Evolutionary conservation across 2,888 invertebrate genomes (phyloP).

Genomic region (Limnephilus lunatus): DNA sequence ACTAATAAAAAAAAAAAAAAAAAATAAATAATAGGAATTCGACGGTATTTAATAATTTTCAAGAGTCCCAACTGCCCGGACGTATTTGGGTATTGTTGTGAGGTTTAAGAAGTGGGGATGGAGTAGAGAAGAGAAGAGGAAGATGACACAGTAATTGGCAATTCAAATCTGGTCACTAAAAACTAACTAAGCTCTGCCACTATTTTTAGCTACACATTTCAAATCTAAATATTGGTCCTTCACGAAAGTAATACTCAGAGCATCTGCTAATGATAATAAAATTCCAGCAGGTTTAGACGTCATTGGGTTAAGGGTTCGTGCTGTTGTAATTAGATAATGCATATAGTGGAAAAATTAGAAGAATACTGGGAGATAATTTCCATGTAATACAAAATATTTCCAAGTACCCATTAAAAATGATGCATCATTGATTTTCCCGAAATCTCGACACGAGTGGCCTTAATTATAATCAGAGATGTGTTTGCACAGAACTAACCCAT

Average conservation of each 20-base stretch:
- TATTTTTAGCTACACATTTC: no score
- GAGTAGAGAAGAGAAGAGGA: background rate
- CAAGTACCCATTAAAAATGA: background rate
- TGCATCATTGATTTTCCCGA: constrained; percentile 32
- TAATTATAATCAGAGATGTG: constrained; percentile 4
- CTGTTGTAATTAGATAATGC: background rate
- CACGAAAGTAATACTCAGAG: no score
- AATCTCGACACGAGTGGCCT: constrained; percentile 16
- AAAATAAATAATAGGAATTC: no score
- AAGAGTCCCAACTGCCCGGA: background rate
- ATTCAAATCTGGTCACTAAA: no score
- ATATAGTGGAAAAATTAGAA: background rate
- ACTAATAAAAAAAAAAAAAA: no score
- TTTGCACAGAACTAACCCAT: constrained; percentile 39
- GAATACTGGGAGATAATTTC: background rate
- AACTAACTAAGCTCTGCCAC: no score
- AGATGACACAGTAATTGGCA: no score
- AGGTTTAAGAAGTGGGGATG: background rate
- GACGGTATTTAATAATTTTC: no score
- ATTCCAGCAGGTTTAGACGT: background rate
- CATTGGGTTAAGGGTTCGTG: background rate
- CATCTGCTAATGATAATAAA: background rate
- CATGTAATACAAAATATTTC: background rate
- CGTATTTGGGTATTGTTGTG: background rate
- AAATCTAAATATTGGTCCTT: no score